Conservation (phyloP, 2,113 vertebrate species). For the Axis porcinus region DNA sequence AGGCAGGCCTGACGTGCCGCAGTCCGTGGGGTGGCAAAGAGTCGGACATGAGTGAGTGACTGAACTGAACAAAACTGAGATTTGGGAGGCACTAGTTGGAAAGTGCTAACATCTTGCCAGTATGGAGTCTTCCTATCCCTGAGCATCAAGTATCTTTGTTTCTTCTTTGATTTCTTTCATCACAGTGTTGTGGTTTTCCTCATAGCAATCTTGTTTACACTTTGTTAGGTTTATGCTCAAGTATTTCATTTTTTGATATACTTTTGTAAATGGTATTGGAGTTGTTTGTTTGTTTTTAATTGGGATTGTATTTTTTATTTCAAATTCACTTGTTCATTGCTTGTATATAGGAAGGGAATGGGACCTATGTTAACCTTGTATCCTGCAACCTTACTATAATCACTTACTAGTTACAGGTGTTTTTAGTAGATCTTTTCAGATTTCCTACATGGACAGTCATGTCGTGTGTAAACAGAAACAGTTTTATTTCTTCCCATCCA, state of each 20-base stretch:
- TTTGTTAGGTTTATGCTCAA: background rate
- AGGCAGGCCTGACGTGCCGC: accelerated
- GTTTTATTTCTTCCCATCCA: background rate
- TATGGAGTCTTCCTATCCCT: background rate
- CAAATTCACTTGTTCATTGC: background rate
- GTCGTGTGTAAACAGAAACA: background rate
- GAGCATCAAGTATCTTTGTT: background rate
- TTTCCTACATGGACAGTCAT: background rate
- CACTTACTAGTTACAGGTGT: background rate
- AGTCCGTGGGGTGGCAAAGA: background rate
- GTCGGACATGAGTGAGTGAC: background rate
- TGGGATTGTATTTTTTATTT: background rate
- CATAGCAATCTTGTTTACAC: background rate
- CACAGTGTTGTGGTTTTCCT: background rate
- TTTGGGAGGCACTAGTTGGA: background rate
- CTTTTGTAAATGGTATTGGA: background rate
- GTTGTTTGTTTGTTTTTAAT: background rate
- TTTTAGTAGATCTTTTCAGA: background rate
- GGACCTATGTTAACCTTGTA: background rate
- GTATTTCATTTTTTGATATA: background rate
- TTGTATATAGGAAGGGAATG: background rate
- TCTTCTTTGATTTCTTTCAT: background rate
- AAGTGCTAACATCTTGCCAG: background rate
- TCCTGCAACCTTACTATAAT: background rate
- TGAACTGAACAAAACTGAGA: background rate